Conservation (phyloP, 2,888 invertebrate species). For the Tetranychus truncatus region DNA sequence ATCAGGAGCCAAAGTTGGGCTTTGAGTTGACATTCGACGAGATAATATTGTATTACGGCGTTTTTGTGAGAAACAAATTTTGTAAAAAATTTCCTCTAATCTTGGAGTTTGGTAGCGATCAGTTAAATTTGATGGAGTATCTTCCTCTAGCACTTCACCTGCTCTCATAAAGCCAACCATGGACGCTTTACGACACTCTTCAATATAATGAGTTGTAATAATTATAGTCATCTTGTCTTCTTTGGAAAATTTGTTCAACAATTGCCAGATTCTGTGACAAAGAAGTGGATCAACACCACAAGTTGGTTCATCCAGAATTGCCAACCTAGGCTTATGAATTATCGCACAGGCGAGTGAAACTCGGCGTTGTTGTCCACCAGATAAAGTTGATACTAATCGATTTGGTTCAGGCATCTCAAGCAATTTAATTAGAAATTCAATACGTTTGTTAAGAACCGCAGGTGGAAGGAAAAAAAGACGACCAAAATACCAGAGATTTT, state of each 20-base stretch:
- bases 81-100: conserved; percentile 4
- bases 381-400: neutral
- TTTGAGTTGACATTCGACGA: neutral
- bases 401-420: neutral
- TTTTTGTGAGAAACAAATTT: conserved; percentile 9
- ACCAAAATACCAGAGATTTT: conserved; percentile 5
- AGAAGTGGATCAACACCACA: conserved; percentile 4
- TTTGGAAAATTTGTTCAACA: neutral
- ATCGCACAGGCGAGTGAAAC: neutral
- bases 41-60: neutral
- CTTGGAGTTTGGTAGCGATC: neutral
- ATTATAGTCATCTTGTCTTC: conserved; percentile 1
- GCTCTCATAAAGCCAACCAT: neutral
- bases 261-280: neutral
- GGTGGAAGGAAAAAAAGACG: neutral
- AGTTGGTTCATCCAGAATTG: conserved; percentile 11
- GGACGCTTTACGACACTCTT: neutral
- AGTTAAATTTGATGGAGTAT: neutral
- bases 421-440: neutral
- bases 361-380: conserved; percentile 4
- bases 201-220: conserved; percentile 9
- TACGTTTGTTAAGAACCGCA: neutral
- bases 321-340: neutral
- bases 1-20: neutral
- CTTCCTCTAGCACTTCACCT: conserved; percentile 8